Base-by-base conservation (phyloP, 2,113 vertebrate species). In the Donacobius atricapilla region DNA sequence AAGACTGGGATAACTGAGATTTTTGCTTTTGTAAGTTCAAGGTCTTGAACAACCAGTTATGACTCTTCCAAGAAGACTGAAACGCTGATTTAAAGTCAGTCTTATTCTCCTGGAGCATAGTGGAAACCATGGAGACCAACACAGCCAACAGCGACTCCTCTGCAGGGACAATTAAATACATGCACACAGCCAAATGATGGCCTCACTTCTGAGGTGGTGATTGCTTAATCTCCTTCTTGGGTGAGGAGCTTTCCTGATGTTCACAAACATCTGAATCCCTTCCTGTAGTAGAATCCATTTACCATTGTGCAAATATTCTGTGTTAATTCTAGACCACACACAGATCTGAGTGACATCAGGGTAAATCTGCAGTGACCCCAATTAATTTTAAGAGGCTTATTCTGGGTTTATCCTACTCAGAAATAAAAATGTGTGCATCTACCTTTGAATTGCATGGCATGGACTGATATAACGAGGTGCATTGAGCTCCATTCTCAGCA, bases 301-400 rank as follows among this genome's bases (percentile, higher is more conserved):
- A 6, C 21, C 44, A 6, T 12, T 77, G 30, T 88, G 58, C 45
- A 90, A 85, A 76, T 57, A 80, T 19, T 82, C 58, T 48, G 14
- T 85, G 14, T 92, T 88, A 90, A 89, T 94, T 94, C 68, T 60
- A 40, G 81, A 87, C 65, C 78, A 66, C 39, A 68, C 22, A 27
- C 23, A 44, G 51, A n/a, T 87, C 58, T 83, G 89, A 86, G 40
- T 84, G 77, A 66, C 66, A 90, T 90, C 45, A 48, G 57, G 76
- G 22, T 72, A 80, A 72, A 54, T 15, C 75, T 92, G 70, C 73
- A 88, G 37, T 81, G 89, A 93, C 77, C 65, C 31, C 51, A 89
- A 79, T 96, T 96, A 95, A 89, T 91, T 96, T 95, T 64, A 61
- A 69, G 57, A 75, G 76, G 80, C 44, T 87, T 93, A 82, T 83